phyloP scores from a whole-genome alignment of 1,140 invertebrate species.

The Nixonia krombeini region DNA sequence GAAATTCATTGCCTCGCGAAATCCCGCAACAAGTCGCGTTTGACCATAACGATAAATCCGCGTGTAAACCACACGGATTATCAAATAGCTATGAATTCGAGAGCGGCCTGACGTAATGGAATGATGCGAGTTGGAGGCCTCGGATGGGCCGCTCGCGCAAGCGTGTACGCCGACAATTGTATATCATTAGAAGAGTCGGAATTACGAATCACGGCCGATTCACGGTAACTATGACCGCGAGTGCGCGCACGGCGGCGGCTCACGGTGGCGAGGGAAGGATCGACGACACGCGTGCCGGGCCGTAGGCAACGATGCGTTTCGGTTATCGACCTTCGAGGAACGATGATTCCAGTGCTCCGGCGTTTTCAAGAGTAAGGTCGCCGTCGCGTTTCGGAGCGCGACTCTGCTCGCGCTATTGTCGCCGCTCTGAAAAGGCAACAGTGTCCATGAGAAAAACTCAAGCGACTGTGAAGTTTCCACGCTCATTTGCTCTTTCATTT shows the following conservation, averaged over 20 bases:
- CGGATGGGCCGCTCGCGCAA: too few species aligned
- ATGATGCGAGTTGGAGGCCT: too few species aligned
- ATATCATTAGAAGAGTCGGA: background rate
- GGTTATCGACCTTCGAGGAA: constrained; percentile 67
- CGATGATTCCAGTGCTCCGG: constrained; percentile 43
- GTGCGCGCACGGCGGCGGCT: constrained; percentile 2
- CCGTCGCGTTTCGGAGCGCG: constrained; percentile 8
- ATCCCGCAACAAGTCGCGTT: too few species aligned
- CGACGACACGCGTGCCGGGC: constrained; percentile 60
- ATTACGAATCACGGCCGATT: constrained; percentile 43
- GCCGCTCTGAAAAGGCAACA: too few species aligned
- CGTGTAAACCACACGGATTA: too few species aligned
- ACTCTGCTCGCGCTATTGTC: too few species aligned
- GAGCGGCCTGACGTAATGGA: too few species aligned
- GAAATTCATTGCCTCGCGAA: too few species aligned
- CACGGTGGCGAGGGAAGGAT: constrained; percentile 36
- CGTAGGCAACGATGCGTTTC: constrained; percentile 67
- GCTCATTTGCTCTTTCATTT: background rate
- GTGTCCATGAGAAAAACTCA: too few species aligned
- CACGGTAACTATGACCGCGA: constrained; percentile 23
- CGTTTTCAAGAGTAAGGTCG: constrained; percentile 55
- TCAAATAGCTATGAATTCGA: too few species aligned
- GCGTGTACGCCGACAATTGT: too few species aligned
- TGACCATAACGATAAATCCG: too few species aligned
- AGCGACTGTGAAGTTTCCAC: background rate